Evolutionary conservation across 2,797 vertebrate genomes (phyloP).

Genomic region (Liasis olivaceus): DNA sequence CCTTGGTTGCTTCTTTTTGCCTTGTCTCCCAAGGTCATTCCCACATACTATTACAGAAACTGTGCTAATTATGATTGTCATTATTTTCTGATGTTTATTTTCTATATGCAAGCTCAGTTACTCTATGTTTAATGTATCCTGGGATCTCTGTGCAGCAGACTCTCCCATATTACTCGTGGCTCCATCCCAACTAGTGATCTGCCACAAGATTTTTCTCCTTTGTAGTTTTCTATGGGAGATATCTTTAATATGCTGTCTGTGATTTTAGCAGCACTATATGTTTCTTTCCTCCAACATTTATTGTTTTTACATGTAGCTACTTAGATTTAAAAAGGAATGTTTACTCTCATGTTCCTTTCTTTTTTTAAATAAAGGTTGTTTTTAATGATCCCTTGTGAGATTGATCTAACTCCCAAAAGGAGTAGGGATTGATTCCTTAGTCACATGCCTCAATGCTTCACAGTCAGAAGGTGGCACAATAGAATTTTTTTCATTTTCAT

Average conservation of each 20-base stretch:
- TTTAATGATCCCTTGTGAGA: not conserved
- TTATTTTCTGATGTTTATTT: not conserved
- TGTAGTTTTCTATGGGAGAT: not conserved
- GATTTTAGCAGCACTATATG: not conserved
- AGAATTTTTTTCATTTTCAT: not conserved
- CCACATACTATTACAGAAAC: not conserved
- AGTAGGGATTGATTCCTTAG: not conserved
- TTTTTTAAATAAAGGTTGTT: not conserved
- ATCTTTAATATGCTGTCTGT: not conserved
- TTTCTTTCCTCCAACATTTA: not conserved
- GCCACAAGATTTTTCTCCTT: not conserved
- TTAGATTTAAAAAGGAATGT: not conserved
- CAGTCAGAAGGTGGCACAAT: not conserved
- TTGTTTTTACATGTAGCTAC: not conserved
- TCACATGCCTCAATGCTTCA: not conserved
- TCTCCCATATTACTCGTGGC: not conserved
- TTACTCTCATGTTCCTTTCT: not conserved
- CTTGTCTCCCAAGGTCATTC: not conserved
- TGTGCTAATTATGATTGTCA: not conserved
- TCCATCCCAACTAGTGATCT: not conserved
- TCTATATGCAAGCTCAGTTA: not conserved
- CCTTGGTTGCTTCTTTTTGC: not conserved
- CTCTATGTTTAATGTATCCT: not conserved
- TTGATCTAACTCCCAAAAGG: not conserved
- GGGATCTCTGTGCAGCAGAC: not conserved